phyloP scores from a whole-genome alignment of 2,888 invertebrate genomes.

The Lepidocyrtinus sp. region DNA sequence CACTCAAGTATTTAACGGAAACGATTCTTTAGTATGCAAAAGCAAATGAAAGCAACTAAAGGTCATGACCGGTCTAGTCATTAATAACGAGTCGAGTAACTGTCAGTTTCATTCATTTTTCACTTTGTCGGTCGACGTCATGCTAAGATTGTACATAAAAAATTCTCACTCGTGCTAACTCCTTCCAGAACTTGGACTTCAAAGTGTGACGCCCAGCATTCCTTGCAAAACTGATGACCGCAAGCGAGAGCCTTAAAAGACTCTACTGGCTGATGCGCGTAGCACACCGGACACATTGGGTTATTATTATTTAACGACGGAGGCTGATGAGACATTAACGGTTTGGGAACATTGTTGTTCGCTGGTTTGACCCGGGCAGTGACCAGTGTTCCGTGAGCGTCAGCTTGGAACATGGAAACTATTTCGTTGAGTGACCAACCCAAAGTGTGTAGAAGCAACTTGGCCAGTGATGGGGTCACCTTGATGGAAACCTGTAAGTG shows the following conservation, averaged over 20 bases:
- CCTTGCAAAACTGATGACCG: constrained; percentile 94
- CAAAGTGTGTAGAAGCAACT: constrained; percentile 91
- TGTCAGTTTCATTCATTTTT: no score
- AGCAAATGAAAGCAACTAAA: no score
- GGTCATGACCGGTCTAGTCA: no score
- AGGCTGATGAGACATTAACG: constrained; percentile 50
- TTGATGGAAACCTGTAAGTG: constrained; percentile 72
- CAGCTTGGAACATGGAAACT: constrained; percentile 85
- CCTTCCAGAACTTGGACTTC: constrained; percentile 96
- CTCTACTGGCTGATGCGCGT: constrained; percentile 78
- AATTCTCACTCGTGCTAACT: constrained; percentile 78
- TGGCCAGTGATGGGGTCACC: constrained; percentile 93
- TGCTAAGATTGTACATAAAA: no score
- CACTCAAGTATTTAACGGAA: no score
- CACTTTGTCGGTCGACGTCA: no score
- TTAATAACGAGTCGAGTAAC: no score
- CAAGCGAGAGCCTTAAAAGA: constrained; percentile 88
- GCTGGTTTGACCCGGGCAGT: constrained; percentile 70
- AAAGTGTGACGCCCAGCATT: constrained; percentile 97
- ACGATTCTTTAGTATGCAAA: no score
- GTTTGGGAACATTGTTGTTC: constrained; percentile 65
- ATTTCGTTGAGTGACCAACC: constrained; percentile 91
- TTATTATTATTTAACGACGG: constrained; percentile 61
- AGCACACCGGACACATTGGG: constrained; percentile 84
- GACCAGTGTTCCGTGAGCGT: constrained; percentile 73